A percentile compares a stretch with the other conserved stretches of the same genome.
These are phyloP conservation scores for Calidris pygmaea DNA, from an alignment of 2,113 vertebrate species.

Conservation along the genomic window DNA sequence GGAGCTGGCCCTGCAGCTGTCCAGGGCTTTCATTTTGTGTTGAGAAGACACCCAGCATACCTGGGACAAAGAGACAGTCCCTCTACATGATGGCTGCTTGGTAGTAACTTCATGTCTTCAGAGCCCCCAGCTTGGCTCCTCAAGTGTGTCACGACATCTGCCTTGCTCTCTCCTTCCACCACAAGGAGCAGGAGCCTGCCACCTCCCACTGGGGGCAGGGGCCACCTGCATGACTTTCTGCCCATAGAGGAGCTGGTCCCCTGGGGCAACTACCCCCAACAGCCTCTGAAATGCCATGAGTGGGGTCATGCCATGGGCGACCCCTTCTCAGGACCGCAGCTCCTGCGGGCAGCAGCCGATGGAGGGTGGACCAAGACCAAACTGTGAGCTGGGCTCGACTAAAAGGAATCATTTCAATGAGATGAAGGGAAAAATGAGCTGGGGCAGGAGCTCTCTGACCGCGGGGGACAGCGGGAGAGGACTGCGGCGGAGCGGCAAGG, in stretches of 20 bases:
- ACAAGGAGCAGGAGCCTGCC: neutral
- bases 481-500: neutral
- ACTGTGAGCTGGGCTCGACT: neutral
- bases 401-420: neutral
- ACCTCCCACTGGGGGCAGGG: neutral
- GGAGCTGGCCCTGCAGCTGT: neutral
- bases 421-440: neutral
- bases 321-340: neutral
- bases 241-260: rapidly evolving
- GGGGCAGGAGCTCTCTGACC: neutral
- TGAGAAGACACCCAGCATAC: neutral
- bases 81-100: rapidly evolving
- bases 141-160: rapidly evolving
- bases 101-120: neutral
- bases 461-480: neutral
- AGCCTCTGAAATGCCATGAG: neutral
- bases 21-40: neutral
- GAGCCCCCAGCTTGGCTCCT: neutral
- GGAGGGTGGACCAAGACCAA: rapidly evolving
- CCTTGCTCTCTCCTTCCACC: neutral
- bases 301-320: neutral
- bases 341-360: neutral
- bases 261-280: rapidly evolving
- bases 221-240: neutral
- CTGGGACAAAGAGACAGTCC: neutral